phyloP scores from a whole-genome alignment of 2,113 vertebrate genomes.

The Amphiprion ocellaris region DNA sequence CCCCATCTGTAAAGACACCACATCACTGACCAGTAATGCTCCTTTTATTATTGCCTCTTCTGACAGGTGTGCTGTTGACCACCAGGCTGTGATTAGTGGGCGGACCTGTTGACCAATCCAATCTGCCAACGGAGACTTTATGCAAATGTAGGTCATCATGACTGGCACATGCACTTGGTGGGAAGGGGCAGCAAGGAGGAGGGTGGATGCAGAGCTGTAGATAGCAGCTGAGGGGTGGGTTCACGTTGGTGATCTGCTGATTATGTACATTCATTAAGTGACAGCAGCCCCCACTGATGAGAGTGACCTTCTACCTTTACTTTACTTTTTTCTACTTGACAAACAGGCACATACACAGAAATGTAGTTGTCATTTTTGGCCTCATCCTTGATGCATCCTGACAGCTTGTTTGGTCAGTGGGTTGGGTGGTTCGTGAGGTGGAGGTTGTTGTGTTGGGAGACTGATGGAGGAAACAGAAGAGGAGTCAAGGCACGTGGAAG shows the following conservation, averaged over 20 bases:
- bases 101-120: constrained; percentile 49
- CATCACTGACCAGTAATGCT: constrained; percentile 24
- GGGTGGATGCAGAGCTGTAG: constrained; percentile 23
- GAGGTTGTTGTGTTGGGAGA: constrained; percentile 1
- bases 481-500: background rate
- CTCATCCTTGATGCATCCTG: constrained; percentile 33
- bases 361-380: constrained; percentile 19
- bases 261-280: constrained; percentile 47
- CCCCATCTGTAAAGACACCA: background rate
- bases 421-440: background rate
- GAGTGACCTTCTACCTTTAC: constrained; percentile 46
- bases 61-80: constrained; percentile 62
- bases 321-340: background rate
- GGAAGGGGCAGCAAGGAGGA: constrained; percentile 25
- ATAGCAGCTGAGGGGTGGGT: constrained; percentile 32
- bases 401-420: constrained; percentile 39
- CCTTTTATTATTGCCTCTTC: constrained; percentile 29
- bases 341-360: constrained; percentile 14
- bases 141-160: constrained; percentile 80
- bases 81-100: constrained; percentile 45
- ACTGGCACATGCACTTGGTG: constrained; percentile 60
- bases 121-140: constrained; percentile 63
- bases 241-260: constrained; percentile 40
- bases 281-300: constrained; percentile 62
- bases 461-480: background rate